Conservation (phyloP, 2,888 invertebrate genomes). For the Ormyrus thymus region DNA sequence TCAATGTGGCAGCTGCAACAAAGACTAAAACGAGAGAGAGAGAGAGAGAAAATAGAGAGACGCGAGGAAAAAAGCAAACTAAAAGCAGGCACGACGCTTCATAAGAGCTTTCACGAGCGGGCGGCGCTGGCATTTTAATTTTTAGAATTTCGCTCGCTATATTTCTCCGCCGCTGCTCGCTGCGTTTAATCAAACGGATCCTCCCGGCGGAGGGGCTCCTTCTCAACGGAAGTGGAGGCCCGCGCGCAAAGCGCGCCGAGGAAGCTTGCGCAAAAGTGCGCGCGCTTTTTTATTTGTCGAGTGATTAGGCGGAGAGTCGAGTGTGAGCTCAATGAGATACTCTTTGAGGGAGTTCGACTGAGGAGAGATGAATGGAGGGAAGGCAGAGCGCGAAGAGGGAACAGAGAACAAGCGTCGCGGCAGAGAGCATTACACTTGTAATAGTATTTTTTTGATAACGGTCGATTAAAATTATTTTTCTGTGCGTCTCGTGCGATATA, state of each 20-base stretch:
- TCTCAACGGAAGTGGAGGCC: too few relatives aligned
- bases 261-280: neutral
- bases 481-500: neutral
- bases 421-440: neutral
- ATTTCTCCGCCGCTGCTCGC: neutral
- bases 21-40: too few relatives aligned
- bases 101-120: slow-evolving; percentile 23
- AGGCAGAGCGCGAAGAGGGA: neutral
- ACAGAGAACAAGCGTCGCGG: neutral
- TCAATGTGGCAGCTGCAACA: neutral
- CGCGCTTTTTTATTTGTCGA: neutral
- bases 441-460: neutral
- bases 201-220: too few relatives aligned
- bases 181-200: too few relatives aligned
- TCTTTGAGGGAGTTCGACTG: neutral
- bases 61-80: neutral
- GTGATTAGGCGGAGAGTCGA: neutral
- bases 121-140: slow-evolving; percentile 17
- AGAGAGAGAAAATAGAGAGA: neutral
- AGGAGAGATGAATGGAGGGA: neutral
- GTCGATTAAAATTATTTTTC: neutral
- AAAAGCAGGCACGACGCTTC: neutral
- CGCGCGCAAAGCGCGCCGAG: too few relatives aligned
- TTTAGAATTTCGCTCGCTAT: slow-evolving; percentile 18
- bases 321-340: neutral